Conservation (phyloP, 2,888 invertebrate species). For the Lucinisca nassula region DNA sequence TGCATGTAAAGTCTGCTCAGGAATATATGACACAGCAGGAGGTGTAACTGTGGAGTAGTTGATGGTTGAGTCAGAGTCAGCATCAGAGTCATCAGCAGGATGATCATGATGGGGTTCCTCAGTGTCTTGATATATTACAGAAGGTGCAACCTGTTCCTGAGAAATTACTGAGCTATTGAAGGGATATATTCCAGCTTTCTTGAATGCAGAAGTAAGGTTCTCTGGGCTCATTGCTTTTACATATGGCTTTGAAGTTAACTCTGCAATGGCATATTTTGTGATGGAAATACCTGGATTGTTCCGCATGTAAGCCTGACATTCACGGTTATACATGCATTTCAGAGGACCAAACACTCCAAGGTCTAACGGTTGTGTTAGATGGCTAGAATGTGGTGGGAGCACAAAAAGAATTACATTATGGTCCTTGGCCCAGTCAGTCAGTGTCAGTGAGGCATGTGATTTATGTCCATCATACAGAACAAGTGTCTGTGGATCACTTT, state of each 20-base stretch:
- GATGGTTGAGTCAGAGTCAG: too few relatives aligned
- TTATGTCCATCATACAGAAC: constrained; percentile 62
- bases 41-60: too few relatives aligned
- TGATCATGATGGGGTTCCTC: too few relatives aligned
- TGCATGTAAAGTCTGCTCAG: too few relatives aligned
- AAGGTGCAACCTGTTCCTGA: too few relatives aligned
- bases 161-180: too few relatives aligned
- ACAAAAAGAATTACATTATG: constrained; percentile 63
- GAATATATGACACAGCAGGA: too few relatives aligned
- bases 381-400: constrained; percentile 57
- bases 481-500: not conserved
- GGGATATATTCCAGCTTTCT: too few relatives aligned
- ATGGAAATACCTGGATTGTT: constrained; percentile 45
- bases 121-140: too few relatives aligned
- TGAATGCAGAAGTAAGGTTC: too few relatives aligned
- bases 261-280: constrained; percentile 48
- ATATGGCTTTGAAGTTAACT: constrained; percentile 48
- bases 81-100: too few relatives aligned
- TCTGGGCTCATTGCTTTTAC: constrained; percentile 37
- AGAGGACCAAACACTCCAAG: constrained; percentile 59
- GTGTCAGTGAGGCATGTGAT: constrained; percentile 46
- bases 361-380: constrained; percentile 57
- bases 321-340: constrained; percentile 48
- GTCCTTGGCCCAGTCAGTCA: constrained; percentile 49
- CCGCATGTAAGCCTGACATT: constrained; percentile 48